Conservation (phyloP, 2,113 vertebrate genomes). For the Daubentonia madagascariensis region DNA sequence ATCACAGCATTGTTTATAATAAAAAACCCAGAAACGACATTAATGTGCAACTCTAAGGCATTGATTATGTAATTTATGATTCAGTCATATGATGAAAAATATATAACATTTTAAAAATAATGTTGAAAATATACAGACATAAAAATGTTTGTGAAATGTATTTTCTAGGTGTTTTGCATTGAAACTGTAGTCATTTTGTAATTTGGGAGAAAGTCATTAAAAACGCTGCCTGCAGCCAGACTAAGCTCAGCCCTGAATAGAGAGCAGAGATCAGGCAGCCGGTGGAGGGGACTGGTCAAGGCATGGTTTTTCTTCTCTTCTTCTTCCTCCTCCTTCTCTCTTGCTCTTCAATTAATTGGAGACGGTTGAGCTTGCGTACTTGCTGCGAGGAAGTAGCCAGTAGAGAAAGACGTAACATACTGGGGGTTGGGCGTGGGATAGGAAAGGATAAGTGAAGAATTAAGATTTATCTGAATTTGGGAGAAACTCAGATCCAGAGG, state of each 20-base stretch:
- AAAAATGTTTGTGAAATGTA: background rate
- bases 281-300: background rate
- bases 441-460: background rate
- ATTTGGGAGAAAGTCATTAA: background rate
- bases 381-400: background rate
- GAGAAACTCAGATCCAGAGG: background rate
- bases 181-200: background rate
- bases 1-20: background rate
- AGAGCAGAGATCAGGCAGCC: background rate
- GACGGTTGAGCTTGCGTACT: background rate
- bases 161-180: background rate
- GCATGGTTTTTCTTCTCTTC: background rate
- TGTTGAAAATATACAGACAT: background rate
- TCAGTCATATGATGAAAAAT: background rate
- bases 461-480: background rate
- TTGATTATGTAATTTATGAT: background rate
- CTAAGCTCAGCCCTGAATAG: background rate
- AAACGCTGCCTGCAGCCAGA: background rate
- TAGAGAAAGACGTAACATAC: background rate
- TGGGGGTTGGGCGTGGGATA: background rate
- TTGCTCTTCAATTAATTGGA: background rate
- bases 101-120: background rate
- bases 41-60: background rate
- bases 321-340: background rate
- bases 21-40: background rate